Evolutionary conservation across 2,113 vertebrate genomes (phyloP), one percentile per base, ranked within the genome.

Genomic region (Eurystomus gularis): DNA sequence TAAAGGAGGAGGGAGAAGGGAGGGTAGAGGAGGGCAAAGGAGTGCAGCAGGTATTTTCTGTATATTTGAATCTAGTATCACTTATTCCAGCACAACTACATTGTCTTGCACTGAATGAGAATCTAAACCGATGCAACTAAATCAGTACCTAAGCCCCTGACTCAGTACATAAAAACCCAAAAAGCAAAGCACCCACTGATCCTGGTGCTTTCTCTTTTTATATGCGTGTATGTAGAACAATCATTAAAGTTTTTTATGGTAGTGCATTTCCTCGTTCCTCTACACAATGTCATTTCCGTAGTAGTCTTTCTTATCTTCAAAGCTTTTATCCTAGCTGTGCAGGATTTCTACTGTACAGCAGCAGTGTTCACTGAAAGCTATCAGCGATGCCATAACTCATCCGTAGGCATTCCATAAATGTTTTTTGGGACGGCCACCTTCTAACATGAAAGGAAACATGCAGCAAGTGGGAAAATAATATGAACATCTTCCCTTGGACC

Each of bases 331-430:
- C 82, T 44, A 42, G 54, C 82, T 95, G 90, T 95, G 82, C 40
- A 72, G 84, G 60, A 61, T 94, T 97, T 97, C 72, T 90, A 73
- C 73, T 78, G 62, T 92, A 96, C 64, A 90, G 81, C n/a, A 92
- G 14, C 54, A 83, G 44, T 82, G 85, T 94, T 96, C 95, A 97
- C 75, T 29, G 15, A 94, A 83, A 75, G 92, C 44, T 55, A 86
- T 61, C 85, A 96, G 78, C 76, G 94, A 11, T 83, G 82, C 33
- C 78, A 13, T 75, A 95, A 94, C 75, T 97, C 91, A 91, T 88
- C 88, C 89, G 68, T 51, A 85, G 40, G 91, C 73, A 87, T 94
- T 62, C 21, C 90, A 93, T 39, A 93, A 94, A 85, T 82, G 85
- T 95, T 93, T 81, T 97, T 96, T 94, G 81, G 40, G 33, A 83